Conservation (phyloP, 1,140 invertebrate genomes). For the Scaptomyza graminum region DNA sequence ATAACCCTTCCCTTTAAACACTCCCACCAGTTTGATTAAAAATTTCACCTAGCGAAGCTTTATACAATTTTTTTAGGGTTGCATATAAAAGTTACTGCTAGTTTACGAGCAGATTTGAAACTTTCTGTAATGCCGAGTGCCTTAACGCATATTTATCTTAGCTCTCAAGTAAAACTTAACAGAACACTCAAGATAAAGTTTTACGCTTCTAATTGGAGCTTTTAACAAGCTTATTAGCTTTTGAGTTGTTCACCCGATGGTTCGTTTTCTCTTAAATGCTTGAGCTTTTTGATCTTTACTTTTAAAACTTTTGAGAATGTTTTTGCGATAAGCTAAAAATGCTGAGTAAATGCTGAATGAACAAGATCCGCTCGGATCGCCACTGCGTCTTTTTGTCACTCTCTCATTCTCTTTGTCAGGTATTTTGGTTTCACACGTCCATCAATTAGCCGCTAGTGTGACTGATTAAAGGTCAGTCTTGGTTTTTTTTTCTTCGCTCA, state of each 20-base stretch:
- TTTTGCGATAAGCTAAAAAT: not conserved
- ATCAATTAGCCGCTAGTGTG: constrained; percentile 17
- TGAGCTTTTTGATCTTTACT: constrained; percentile 1
- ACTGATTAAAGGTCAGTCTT: constrained; percentile 42
- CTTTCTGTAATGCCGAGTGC: not conserved
- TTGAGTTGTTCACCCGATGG: not conserved
- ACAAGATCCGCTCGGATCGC: not conserved
- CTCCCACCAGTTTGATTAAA: not conserved
- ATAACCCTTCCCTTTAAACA: too few relatives aligned
- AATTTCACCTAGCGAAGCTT: too few relatives aligned
- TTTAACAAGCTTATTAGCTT: not conserved
- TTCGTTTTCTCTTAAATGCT: not conserved
- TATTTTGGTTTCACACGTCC: constrained; percentile 2
- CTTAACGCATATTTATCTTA: not conserved
- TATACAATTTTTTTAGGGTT: not conserved
- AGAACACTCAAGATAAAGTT: not conserved
- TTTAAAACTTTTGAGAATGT: not conserved
- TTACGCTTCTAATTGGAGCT: not conserved
- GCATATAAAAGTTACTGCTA: too few relatives aligned
- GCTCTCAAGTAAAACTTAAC: too few relatives aligned
- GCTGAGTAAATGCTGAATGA: not conserved
- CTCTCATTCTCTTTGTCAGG: not conserved
- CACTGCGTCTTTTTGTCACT: not conserved
- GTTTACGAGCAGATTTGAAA: not conserved
- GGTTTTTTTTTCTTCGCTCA: not conserved